Evolutionary conservation across 2,113 vertebrate species (phyloP), one percentile per base, ranked within the genome.

Genomic region (Sorex araneus): DNA sequence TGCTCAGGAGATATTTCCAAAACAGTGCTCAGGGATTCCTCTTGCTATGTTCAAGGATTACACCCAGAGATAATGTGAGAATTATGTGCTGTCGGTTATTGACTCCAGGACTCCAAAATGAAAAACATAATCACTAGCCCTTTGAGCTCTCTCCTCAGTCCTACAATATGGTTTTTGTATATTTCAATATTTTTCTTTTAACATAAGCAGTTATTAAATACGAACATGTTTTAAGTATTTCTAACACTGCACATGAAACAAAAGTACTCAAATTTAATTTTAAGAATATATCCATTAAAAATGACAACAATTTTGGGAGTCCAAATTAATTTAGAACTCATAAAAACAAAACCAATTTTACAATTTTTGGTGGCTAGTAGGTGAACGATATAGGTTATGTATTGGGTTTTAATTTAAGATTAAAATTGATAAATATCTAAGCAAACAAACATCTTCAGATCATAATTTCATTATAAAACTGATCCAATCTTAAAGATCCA

Each of bases 361-460:
- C 80, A 88, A 27, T 28, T 87, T 84, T 9, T 74, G 81, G 9
- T 54, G 3, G 28, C 86, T 81, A 64, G 8, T 66, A 79, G 30
- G 47, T 47, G 63, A 89, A 84, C 50, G 43, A 71, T 66, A 81
- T 1, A 81, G 36, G 27, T 8, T 70, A 54, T 50, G 0, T 67
- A 82, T 84, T 74, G 6, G 7, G 21, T 54, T 92, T 83, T 70
- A 18, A 85, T 7, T 91, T 83, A 85, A 88, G 47, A 76, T 18
- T n/a, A 36, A 73, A 6, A 92, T 66, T 32, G 92, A 83, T 23
- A 89, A 93, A 94, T 45, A 89, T 27, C 60, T 12, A 87, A 66
- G 82, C 4, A 40, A 84, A 81, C 8, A 86, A 74, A 19, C 75
- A 71, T 77, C 7, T 81, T 87, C 75, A 88, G 2, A 92, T 78